Evolutionary conservation across 1,140 invertebrate species (phyloP).

Genomic region (Chrysomallon squamiferum): DNA sequence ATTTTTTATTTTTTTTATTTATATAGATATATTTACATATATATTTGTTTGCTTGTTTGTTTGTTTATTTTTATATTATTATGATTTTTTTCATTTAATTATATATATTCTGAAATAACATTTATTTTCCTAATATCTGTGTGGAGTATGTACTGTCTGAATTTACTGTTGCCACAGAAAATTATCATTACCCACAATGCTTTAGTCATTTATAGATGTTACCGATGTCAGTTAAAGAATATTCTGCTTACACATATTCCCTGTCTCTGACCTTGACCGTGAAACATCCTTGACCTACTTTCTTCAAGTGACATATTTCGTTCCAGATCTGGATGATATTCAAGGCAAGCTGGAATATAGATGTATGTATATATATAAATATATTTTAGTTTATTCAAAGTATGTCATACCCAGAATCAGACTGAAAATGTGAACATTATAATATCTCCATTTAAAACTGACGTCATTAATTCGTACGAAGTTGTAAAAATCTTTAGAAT

Average conservation of each 20-base stretch:
- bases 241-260: conserved; percentile 25
- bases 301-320: conserved; percentile 20
- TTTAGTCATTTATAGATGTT: too few relatives aligned
- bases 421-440: neutral
- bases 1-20: neutral
- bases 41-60: too few relatives aligned
- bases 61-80: too few relatives aligned
- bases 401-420: neutral
- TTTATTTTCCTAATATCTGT: too few relatives aligned
- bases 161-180: too few relatives aligned
- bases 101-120: too few relatives aligned
- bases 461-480: neutral
- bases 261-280: conserved; percentile 24
- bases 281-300: conserved; percentile 23
- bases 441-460: neutral
- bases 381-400: too few relatives aligned
- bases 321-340: conserved; percentile 40
- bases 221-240: too few relatives aligned
- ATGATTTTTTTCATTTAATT: too few relatives aligned
- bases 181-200: too few relatives aligned
- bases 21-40: too few relatives aligned
- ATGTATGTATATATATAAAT: neutral
- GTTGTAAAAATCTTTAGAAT: neutral
- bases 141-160: too few relatives aligned
- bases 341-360: conserved; percentile 27